Evolutionary conservation across 2,113 vertebrate species (phyloP).

Genomic region (Marcusenius ussheri): DNA sequence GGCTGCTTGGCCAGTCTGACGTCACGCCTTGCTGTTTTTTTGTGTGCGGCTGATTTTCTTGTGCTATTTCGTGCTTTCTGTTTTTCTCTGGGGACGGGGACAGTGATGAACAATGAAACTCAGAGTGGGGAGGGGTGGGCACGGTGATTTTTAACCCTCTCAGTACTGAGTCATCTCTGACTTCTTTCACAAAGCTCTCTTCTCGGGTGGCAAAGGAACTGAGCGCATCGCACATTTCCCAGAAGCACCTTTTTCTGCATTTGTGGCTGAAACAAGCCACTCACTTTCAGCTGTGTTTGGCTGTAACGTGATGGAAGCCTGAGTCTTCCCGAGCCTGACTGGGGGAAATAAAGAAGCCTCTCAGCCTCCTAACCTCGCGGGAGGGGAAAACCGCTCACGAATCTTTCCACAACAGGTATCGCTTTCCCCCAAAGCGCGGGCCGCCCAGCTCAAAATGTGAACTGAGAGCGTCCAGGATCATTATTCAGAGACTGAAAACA

Average conservation of each 20-base stretch:
- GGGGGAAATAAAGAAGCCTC: background rate
- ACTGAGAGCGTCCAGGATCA: background rate
- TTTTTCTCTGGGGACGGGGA: background rate
- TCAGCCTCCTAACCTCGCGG: background rate
- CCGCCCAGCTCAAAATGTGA: background rate
- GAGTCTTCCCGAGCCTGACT: background rate
- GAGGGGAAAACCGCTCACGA: background rate
- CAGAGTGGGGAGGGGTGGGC: background rate
- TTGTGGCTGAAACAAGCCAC: background rate
- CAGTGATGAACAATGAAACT: conserved; percentile 13
- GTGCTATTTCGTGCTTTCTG: background rate
- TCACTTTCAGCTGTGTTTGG: background rate
- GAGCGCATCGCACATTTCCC: background rate
- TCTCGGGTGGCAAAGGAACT: background rate
- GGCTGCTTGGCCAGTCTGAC: conserved; percentile 1
- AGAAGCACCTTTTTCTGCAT: background rate
- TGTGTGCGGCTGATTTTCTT: background rate
- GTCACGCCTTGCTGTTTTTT: background rate
- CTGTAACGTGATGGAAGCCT: background rate
- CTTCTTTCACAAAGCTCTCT: background rate
- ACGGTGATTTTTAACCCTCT: conserved; percentile 22
- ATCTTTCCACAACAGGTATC: conserved; percentile 12
- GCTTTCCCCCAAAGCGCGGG: background rate
- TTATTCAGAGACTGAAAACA: background rate
- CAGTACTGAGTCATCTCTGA: conserved; percentile 23